Conservation (phyloP, 30 jellyfish, hydroid and myxozoan species). For the Morbakka virulenta region DNA sequence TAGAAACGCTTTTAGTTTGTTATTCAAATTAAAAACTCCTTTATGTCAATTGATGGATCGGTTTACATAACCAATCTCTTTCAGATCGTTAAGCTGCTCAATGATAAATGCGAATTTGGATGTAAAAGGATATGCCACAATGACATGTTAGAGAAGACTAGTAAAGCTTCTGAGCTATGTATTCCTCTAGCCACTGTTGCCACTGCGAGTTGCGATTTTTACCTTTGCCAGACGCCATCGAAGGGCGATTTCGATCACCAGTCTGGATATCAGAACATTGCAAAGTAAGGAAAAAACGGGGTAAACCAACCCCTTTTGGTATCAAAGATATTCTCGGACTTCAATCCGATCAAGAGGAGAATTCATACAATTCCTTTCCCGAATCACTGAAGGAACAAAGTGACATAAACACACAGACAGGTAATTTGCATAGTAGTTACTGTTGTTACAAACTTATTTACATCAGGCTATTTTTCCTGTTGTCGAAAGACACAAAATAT, state of each 20-base stretch:
- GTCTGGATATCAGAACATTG: not conserved
- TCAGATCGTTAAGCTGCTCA: not conserved
- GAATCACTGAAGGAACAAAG: too few species aligned
- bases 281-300: not conserved
- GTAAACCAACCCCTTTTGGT: conserved; percentile 36
- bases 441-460: too few species aligned
- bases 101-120: not conserved
- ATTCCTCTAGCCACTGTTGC: not conserved
- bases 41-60: not conserved
- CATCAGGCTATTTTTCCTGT: too few species aligned
- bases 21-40: not conserved
- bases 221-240: not conserved
- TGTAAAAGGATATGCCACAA: not conserved
- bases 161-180: not conserved
- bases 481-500: too few species aligned
- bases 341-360: too few species aligned
- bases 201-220: not conserved
- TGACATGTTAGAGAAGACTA: not conserved
- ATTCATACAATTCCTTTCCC: too few species aligned
- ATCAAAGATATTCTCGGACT: conserved; percentile 39
- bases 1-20: not conserved
- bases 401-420: too few species aligned
- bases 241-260: not conserved
- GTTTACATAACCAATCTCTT: not conserved
- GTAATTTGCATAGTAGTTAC: too few species aligned